phyloP scores from a whole-genome alignment of 2,888 invertebrate species.

The Volucella inflata region DNA sequence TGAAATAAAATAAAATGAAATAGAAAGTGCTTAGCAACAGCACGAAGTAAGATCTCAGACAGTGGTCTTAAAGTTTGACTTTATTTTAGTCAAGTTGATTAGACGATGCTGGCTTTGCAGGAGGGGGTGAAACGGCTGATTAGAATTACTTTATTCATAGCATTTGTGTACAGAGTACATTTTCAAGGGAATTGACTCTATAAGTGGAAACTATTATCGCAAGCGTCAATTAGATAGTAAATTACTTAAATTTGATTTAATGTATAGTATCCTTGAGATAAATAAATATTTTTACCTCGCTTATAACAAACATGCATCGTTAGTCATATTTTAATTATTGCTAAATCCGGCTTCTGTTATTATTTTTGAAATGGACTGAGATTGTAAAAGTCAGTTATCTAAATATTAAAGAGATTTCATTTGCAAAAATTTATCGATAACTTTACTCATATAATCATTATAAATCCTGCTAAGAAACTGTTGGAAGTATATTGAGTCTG shows the following conservation, averaged over 20 bases:
- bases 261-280: too few relatives aligned
- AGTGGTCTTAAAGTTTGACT: conserved; percentile 27
- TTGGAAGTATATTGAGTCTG: too few relatives aligned
- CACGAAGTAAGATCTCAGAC: not conserved
- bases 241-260: conserved; percentile 13
- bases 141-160: not conserved
- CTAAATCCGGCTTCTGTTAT: too few relatives aligned
- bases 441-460: too few relatives aligned
- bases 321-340: too few relatives aligned
- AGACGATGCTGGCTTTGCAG: not conserved
- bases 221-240: conserved; percentile 13
- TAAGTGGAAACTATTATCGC: conserved; percentile 11
- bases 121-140: conserved; percentile 15
- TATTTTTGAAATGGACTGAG: too few relatives aligned
- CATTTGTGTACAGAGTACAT: too few relatives aligned
- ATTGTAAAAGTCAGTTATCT: too few relatives aligned
- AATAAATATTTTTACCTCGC: not conserved
- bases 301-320: too few relatives aligned
- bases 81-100: conserved; percentile 30
- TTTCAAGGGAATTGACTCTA: not conserved
- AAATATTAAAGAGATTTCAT: too few relatives aligned
- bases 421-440: too few relatives aligned
- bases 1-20: conserved; percentile 2
- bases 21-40: conserved; percentile 62
- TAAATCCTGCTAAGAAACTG: too few relatives aligned